Evolutionary conservation across 2,888 invertebrate species (phyloP).

Genomic region (Terebella lapidaria): DNA sequence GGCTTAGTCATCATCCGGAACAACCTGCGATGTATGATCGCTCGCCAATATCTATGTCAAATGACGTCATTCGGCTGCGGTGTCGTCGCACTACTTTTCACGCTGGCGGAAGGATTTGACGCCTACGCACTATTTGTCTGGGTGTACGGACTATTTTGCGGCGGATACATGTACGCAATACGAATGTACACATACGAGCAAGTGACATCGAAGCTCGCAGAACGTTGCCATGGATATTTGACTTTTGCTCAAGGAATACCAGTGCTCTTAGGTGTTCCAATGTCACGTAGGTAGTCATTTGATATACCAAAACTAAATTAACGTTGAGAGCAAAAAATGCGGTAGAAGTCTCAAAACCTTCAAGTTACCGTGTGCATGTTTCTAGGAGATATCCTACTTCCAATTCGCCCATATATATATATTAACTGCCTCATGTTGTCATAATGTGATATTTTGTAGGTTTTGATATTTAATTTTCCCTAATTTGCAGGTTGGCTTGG

Average conservation of each 20-base stretch:
- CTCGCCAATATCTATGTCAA: constrained; percentile 78
- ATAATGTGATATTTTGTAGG: too few species aligned
- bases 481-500: background rate
- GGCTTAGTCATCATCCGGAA: constrained; percentile 78
- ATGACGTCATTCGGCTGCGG: constrained; percentile 38
- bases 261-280: constrained; percentile 74
- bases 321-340: too few species aligned
- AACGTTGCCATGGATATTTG: constrained; percentile 82
- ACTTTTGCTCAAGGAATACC: constrained; percentile 83
- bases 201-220: constrained; percentile 78
- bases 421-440: too few species aligned
- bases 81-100: constrained; percentile 35
- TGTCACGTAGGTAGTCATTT: constrained; percentile 6
- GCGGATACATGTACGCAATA: constrained; percentile 80
- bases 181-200: constrained; percentile 87
- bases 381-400: too few species aligned
- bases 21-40: constrained; percentile 77
- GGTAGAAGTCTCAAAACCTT: too few species aligned
- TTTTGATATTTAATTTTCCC: too few species aligned
- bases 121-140: constrained; percentile 41
- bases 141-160: constrained; percentile 70
- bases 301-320: too few species aligned
- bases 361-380: too few species aligned
- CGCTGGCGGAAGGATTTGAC: constrained; percentile 39
- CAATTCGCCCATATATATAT: too few species aligned